Base-by-base conservation (phyloP, 2,888 invertebrate species). In the Bedellia somnulentella region DNA sequence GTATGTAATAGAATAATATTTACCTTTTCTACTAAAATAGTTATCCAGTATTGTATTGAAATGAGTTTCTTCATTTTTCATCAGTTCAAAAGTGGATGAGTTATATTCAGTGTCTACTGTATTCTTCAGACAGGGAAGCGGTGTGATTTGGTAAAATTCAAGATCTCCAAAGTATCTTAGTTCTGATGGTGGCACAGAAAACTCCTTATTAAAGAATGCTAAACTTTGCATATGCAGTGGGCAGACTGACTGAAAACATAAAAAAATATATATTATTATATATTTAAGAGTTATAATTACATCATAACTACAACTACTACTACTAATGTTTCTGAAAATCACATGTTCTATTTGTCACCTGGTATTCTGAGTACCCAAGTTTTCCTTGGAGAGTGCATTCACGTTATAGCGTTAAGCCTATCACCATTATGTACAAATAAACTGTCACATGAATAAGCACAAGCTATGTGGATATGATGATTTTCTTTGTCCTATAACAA, bases 1-100 rank as follows among this genome's bases (percentile, higher is more conserved):
- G n/a, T n/a, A n/a, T n/a, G n/a, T n/a, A n/a, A n/a, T n/a, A n/a
- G n/a, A 10, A 25, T 15, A 25, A 22, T 16, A 9, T 35, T 40
- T 71, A 86, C 85, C 67, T 53, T 83, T 81, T 61, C 85, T 75
- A 22, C 57, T 54, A 11, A 75, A 62, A 51, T 86, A 85, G 33
- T 67, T 57, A 27, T 62, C 53, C 31, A 86, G 52, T 32, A 86
- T 75, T 25, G 61, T 60, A 33, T 79, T 62, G 2, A 84, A 35
- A 54, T 64, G 46, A 67, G 82, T 48, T 42, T 60, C 41, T 57
- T 46, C 49, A 12, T 43, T 42, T 26, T 66, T 60, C 15, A 48
- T 44, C 29, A 57, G 41, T 26, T 60, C 50, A 40, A 85, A 67
- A 30, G 83, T 45, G 2, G 82, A 76, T 27, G 38, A 52, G 58